Evolutionary conservation across 2,888 invertebrate genomes (phyloP).

Genomic region (Apomyelois bistriatella): DNA sequence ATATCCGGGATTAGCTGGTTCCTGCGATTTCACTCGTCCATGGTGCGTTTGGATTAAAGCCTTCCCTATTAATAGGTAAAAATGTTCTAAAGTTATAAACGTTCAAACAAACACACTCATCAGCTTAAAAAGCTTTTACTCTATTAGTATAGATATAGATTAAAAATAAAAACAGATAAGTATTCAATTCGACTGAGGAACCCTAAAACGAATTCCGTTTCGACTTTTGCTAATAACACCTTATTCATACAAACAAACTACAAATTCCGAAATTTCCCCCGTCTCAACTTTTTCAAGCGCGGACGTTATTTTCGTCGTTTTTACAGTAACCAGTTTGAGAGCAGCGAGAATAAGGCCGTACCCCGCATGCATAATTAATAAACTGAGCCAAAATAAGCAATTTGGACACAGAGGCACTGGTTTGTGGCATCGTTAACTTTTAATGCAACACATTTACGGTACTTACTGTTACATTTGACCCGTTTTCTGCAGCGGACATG

Average conservation of each 20-base stretch:
- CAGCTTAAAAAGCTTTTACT: too few relatives aligned
- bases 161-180: not conserved
- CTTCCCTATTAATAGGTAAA: too few relatives aligned
- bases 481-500: constrained; percentile 13
- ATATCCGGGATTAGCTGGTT: too few relatives aligned
- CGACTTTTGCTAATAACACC: not conserved
- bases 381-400: constrained; percentile 68
- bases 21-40: too few relatives aligned
- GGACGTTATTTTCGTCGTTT: constrained; percentile 44
- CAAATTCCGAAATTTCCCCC: not conserved
- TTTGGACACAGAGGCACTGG: constrained; percentile 66
- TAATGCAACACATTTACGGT: constrained; percentile 51
- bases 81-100: too few relatives aligned
- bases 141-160: too few relatives aligned
- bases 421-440: constrained; percentile 64
- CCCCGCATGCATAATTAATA: constrained; percentile 71
- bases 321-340: constrained; percentile 39
- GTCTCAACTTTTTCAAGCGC: constrained; percentile 20
- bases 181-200: too few relatives aligned
- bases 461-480: constrained; percentile 29
- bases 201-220: not conserved
- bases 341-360: constrained; percentile 39
- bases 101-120: too few relatives aligned
- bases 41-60: too few relatives aligned
- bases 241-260: constrained; percentile 1